phyloP scores from a whole-genome alignment of 2,888 invertebrate genomes.

The Microplitis deprimator region DNA sequence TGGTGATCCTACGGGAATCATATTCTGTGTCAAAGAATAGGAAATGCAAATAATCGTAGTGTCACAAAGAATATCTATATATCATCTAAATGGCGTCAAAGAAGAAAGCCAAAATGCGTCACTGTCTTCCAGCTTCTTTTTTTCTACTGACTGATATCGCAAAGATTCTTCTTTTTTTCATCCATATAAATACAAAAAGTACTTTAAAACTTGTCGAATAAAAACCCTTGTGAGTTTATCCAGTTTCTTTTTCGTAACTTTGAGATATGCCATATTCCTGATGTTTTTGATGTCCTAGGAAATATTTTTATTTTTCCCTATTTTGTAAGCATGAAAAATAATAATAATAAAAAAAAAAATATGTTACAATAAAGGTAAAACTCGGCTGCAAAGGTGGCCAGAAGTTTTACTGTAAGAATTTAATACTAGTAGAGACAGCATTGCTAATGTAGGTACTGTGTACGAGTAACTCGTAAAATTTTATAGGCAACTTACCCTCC shows the following conservation, averaged over 20 bases:
- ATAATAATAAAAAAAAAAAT: constrained; percentile 1
- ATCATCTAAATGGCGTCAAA: constrained; percentile 69
- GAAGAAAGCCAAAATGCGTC: constrained; percentile 49
- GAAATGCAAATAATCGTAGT: constrained; percentile 9
- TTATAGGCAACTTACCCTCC: constrained; percentile 52
- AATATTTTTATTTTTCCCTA: constrained; percentile 31
- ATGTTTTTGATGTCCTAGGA: constrained; percentile 17
- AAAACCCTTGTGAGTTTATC: constrained; percentile 35
- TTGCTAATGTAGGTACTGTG: constrained; percentile 66
- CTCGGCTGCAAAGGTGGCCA: constrained; percentile 30
- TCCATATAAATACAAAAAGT: constrained; percentile 34
- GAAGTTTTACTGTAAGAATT: constrained; percentile 44
- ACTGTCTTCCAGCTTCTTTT: constrained; percentile 33
- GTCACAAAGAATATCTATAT: constrained; percentile 56
- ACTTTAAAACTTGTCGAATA: constrained; percentile 41
- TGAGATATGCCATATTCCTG: not conserved
- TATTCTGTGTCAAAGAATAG: constrained; percentile 6
- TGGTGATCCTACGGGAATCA: constrained; percentile 28
- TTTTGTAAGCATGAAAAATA: constrained; percentile 24
- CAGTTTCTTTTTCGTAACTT: not conserved
- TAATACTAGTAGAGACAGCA: constrained; percentile 52
- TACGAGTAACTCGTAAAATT: constrained; percentile 62
- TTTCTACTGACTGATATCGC: constrained; percentile 36
- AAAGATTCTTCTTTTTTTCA: not conserved
- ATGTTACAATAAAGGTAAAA: constrained; percentile 27